Base-by-base conservation (phyloP, 2,113 vertebrate genomes). In the Odocoileus hemionus region DNA sequence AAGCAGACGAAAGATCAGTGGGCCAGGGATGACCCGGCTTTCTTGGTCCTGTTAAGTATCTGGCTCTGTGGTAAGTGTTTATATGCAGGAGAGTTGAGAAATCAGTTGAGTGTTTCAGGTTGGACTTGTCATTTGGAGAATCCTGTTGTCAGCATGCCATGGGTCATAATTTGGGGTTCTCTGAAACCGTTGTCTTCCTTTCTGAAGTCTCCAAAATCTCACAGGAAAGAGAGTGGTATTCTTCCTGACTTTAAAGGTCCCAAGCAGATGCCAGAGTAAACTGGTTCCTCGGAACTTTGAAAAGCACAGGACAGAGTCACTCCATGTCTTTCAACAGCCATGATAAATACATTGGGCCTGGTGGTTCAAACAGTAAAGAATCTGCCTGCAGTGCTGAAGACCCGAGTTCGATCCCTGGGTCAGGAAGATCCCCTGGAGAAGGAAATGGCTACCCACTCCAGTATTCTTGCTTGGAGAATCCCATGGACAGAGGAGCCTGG, bases 1-100 rank as follows among this genome's bases (percentile, higher is more conserved):
- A 99, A 99, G 97, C 99, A 99, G 98, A 99, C 99, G 1, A 99
- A 99, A 98, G 99, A 99, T 98, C 99, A 99, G 86, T 99, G 99
- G 99, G 99, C 99, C 1, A 98, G 99, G 84, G 99, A 99, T 14
- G 99, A 99, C 97, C 99, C 99, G 0, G 99, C 99, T 15, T 99
- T 99, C 97, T 98, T 99, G 52, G 99, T 99, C 1, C 98, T 99
- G 21, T 99, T 99, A 97, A 99, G 99, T 97, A 93, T 99, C 97
- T 99, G 99, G 99, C 99, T 99, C 5, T 99, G 99, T 10, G 99
- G 99, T 99, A 97, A 98, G 99, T 97, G 19, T 82, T 61, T 61
- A 2, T 82, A 16, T 74, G 55, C 39, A 33, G 2, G 57, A 36
- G 36, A 86, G 28, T 60, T 74, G 52, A 88, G 57, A 52, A 86